phyloP scores from a whole-genome alignment of 2,113 vertebrate species.

The Pimephales promelas region DNA sequence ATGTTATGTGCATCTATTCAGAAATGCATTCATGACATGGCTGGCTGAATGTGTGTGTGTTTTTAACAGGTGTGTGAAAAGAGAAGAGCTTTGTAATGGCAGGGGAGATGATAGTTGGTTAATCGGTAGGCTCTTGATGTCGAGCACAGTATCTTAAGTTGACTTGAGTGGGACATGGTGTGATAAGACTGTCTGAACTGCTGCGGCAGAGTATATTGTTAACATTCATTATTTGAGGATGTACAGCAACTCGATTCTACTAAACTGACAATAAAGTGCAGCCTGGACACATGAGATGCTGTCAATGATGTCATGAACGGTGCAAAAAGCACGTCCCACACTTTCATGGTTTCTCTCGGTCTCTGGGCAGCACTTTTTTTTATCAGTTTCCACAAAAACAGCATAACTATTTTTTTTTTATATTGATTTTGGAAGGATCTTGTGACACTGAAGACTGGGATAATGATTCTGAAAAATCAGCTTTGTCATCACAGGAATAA shows the following conservation, averaged over 20 bases:
- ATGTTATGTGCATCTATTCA: constrained; percentile 34
- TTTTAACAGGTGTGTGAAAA: constrained; percentile 47
- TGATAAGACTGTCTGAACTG: neutral
- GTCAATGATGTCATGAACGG: neutral
- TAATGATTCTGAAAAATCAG: too few species aligned
- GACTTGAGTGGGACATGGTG: neutral
- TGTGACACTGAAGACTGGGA: too few species aligned
- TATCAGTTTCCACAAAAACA: neutral
- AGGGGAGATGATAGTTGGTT: constrained; percentile 52
- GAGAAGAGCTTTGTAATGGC: constrained; percentile 46
- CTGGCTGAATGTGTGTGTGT: constrained; percentile 43
- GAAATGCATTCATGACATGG: constrained; percentile 48
- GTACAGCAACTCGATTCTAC: neutral
- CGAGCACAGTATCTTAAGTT: neutral
- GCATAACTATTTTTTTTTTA: neutral
- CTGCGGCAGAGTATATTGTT: neutral
- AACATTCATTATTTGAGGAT: neutral
- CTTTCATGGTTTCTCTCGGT: neutral
- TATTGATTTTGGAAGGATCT: too few species aligned
- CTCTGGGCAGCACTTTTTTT: neutral
- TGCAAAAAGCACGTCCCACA: neutral
- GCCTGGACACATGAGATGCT: neutral
- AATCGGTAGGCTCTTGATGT: constrained; percentile 16
- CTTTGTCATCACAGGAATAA: too few species aligned
- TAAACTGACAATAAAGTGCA: neutral